phyloP scores from a whole-genome alignment of 2,888 invertebrate genomes.

The Euzophera pinguis region DNA sequence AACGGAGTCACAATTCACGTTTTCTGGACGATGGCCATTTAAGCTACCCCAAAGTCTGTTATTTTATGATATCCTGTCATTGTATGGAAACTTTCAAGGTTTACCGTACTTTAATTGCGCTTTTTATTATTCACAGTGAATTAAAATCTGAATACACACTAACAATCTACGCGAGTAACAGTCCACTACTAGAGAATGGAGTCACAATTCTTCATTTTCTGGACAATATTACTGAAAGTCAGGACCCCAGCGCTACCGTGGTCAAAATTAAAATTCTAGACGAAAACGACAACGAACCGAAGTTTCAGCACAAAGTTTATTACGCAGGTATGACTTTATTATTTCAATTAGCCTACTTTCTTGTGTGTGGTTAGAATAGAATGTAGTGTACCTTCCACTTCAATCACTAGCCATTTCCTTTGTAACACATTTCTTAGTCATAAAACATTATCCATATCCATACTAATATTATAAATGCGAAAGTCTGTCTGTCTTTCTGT shows the following conservation, averaged over 20 bases:
- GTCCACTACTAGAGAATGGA: constrained; percentile 84
- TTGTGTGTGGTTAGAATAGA: too few species aligned
- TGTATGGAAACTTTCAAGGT: neutral
- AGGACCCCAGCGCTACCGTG: constrained; percentile 85
- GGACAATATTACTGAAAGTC: constrained; percentile 57
- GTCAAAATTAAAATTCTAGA: constrained; percentile 87
- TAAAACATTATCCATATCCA: too few species aligned
- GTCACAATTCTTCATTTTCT: constrained; percentile 59
- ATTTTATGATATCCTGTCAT: too few species aligned
- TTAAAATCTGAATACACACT: constrained; percentile 85
- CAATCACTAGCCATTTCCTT: too few species aligned
- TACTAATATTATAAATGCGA: too few species aligned
- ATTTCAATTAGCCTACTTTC: too few species aligned
- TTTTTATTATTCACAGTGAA: constrained; percentile 77
- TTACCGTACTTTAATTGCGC: neutral
- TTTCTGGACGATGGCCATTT: constrained; percentile 63
- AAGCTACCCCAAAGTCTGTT: too few species aligned
- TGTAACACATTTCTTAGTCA: too few species aligned
- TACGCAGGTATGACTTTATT: constrained; percentile 77
- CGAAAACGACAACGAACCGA: constrained; percentile 91
- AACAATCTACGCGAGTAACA: constrained; percentile 90
- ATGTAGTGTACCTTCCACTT: too few species aligned
- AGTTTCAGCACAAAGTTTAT: constrained; percentile 82
- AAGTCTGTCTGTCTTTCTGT: too few species aligned
- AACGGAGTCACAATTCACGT: too few species aligned